Conservation (phyloP, 2,113 vertebrate species). For the Chloropsis hardwickii region DNA sequence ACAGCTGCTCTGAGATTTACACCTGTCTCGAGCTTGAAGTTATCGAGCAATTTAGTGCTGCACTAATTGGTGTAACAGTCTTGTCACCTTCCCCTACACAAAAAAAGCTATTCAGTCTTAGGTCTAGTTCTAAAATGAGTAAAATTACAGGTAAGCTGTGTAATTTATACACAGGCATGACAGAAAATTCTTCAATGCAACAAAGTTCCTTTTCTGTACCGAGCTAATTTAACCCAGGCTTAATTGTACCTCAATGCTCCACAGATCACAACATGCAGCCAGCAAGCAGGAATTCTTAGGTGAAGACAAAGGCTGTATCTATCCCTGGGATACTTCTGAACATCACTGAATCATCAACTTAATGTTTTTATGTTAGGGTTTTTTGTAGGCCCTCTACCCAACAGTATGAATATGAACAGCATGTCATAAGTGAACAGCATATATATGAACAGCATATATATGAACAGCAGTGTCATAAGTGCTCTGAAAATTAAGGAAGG, state of each 20-base stretch:
- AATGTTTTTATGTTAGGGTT: neutral
- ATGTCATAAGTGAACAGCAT: too few species aligned
- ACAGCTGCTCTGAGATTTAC: neutral
- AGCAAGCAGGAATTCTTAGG: neutral
- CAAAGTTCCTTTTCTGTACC: neutral
- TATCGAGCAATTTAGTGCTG: neutral
- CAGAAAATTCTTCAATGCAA: neutral
- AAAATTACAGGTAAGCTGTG: neutral
- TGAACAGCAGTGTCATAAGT: neutral
- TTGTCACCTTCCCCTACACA: neutral
- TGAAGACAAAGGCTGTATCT: neutral
- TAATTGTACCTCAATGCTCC: neutral
- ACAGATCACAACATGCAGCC: neutral
- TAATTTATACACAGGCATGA: neutral
- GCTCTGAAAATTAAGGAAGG: neutral
- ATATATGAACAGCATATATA: too few species aligned
- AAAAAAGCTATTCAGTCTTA: neutral
- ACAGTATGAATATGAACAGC: neutral
- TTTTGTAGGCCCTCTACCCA: neutral
- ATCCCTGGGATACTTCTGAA: neutral
- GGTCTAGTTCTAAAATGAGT: neutral
- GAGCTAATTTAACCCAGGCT: neutral
- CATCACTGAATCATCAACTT: neutral
- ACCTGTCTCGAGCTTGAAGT: neutral
- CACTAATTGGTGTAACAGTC: neutral